phyloP scores from a whole-genome alignment of 2,113 vertebrate species.

The Rhinolophus ferrumequinum region DNA sequence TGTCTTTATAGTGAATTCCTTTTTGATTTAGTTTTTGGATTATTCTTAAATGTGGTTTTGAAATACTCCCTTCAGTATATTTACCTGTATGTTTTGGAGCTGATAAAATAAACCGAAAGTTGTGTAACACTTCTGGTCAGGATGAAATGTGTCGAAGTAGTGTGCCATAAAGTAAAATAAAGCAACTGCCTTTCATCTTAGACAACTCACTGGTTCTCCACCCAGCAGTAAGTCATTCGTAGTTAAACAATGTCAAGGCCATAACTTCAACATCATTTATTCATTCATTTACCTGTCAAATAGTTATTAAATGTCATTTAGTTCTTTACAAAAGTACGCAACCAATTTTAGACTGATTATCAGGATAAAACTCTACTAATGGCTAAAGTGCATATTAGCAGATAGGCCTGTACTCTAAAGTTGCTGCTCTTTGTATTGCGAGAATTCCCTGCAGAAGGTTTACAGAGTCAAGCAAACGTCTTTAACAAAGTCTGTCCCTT shows the following conservation, averaged over 20 bases:
- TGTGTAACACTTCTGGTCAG: not conserved
- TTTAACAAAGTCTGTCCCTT: not conserved
- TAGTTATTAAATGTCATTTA: conserved; percentile 1
- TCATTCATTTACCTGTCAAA: not conserved
- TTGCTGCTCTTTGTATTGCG: not conserved
- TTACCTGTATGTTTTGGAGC: not conserved
- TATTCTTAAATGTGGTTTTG: conserved; percentile 12
- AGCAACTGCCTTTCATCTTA: not conserved
- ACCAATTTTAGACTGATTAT: not conserved
- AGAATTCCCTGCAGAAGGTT: not conserved
- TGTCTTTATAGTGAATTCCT: not conserved
- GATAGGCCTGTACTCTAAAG: not conserved
- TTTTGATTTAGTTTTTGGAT: conserved; percentile 24
- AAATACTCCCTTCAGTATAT: conserved; percentile 14
- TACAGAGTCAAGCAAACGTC: not conserved
- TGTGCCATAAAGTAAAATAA: not conserved
- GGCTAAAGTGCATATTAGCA: not conserved
- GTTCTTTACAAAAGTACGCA: not conserved
- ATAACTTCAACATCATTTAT: not conserved
- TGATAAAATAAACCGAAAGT: not conserved
- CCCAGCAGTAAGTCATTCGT: not conserved
- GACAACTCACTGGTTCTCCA: not conserved
- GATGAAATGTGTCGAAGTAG: not conserved
- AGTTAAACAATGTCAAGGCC: not conserved
- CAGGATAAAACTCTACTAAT: not conserved